A percentile compares a stretch with the other conserved stretches of the same genome.
Conservation (phyloP, 2,797 vertebrate species). For the Ceryle rudis region DNA sequence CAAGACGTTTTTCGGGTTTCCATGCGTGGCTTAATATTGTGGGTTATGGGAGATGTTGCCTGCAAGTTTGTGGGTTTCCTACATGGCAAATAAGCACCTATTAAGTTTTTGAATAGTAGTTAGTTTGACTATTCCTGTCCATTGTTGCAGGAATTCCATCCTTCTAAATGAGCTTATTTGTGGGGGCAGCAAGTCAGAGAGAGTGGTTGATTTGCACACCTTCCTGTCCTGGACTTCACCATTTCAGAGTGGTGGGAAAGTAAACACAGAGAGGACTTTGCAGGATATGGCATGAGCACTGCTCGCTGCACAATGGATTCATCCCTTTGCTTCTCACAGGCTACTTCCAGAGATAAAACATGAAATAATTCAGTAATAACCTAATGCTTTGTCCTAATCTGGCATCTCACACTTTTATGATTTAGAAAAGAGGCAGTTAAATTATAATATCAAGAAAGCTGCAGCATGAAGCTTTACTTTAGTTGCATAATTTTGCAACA, state of each 20-base stretch:
- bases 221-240: neutral
- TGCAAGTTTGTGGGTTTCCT: neutral
- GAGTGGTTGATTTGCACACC: too few relatives aligned
- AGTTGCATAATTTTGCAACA: constrained; percentile 74
- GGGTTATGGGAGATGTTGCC: neutral
- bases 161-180: neutral
- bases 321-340: neutral
- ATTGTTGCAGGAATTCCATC: neutral
- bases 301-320: neutral
- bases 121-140: neutral
- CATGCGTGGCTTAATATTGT: neutral
- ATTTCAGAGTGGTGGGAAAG: neutral
- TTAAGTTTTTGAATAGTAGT: neutral
- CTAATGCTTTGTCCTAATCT: constrained; percentile 35
- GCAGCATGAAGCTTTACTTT: constrained; percentile 60
- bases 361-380: constrained; percentile 28
- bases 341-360: constrained; percentile 2
- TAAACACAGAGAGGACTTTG: neutral
- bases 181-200: neutral
- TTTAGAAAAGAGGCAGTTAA: constrained; percentile 74
- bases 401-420: constrained; percentile 36
- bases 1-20: neutral
- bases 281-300: neutral
- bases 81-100: neutral
- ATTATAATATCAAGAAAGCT: constrained; percentile 70